A percentile compares a stretch with the other conserved stretches of the same genome.
Evolutionary conservation across 1,140 invertebrate species (phyloP).

Genomic region (Calliphora vicina): DNA sequence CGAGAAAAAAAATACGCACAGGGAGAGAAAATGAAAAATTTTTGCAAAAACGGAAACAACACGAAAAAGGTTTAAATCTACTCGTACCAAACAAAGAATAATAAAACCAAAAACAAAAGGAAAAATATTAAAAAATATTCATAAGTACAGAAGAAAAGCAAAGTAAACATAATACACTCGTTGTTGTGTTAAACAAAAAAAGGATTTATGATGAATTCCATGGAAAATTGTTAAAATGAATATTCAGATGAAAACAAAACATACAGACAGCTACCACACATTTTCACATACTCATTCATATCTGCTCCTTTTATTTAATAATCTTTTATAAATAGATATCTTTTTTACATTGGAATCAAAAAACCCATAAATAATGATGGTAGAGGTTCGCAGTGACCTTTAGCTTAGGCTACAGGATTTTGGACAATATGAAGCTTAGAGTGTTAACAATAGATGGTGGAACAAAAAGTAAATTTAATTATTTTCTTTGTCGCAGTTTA

Average conservation of each 20-base stretch:
- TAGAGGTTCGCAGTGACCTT: no score
- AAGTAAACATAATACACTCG: neutral
- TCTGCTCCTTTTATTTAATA: neutral
- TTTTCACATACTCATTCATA: neutral
- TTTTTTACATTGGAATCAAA: neutral
- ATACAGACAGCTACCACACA: no score
- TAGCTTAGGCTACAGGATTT: no score
- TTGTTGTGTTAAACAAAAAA: neutral
- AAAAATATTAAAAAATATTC: constrained; percentile 3
- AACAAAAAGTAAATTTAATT: no score
- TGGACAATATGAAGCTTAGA: no score
- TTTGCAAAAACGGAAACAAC: neutral
- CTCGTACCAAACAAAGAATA: neutral
- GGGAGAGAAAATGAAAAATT: neutral
- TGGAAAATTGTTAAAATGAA: constrained; percentile 1
- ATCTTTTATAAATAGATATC: neutral
- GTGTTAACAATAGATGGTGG: no score
- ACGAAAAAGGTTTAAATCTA: neutral
- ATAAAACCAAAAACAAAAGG: neutral
- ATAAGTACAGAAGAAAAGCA: neutral
- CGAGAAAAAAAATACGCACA: neutral
- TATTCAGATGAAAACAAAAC: neutral
- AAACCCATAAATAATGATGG: neutral
- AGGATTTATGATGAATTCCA: neutral
- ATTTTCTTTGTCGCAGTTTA: no score